Evolutionary conservation across 2,113 vertebrate species (phyloP), one percentile per base, ranked within the genome.

Genomic region (Myotis davidii): DNA sequence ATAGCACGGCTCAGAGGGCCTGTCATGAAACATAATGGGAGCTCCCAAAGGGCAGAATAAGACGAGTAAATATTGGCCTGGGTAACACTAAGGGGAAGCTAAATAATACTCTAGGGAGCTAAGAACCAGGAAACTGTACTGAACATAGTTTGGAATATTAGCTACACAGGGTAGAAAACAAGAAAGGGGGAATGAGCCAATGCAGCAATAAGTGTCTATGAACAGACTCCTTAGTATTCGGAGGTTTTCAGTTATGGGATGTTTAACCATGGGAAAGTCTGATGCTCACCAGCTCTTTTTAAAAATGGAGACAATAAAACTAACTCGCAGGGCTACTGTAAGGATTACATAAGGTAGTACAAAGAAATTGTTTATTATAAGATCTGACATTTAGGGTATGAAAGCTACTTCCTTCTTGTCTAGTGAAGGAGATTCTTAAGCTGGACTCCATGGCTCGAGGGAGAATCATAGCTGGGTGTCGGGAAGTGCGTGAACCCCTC

Each of bases 221-320:
- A 88, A 90, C 27, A 91, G 27, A 91, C 23, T 78, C 27, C 20
- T 92, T 45, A 83, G 48, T 78, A 88, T 67, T 78, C 45, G 50
- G 34, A 94, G 29, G 20, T 76, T 54, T 91, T 86, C 20, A 32
- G 16, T 96, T 74, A 48, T 18, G 16, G 64, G 18, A 37, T 86
- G 16, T 42, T 92, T 90, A 86, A 85, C 48, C 42, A 45, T 27
- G 54, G 42, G 4, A n/a, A 94, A 94, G 37, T 85, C 76, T 85
- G 27, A 82, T 86, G 17, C 5, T 76, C 29, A 70, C 37, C 50
- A 79, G 48, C n/a, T 95, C 82, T 82, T 91, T 92, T 94, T 17
- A 48, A 92, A 96, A 90, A 82, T 52, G 17, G 5, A 25, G 48
- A 70, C 37, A 79, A 86, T 78, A 95, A 96, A 96, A 88, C 16